Evolutionary conservation across 64 coral and sea anemone genomes (phyloP).

Genomic region (Platygyra sinensis): DNA sequence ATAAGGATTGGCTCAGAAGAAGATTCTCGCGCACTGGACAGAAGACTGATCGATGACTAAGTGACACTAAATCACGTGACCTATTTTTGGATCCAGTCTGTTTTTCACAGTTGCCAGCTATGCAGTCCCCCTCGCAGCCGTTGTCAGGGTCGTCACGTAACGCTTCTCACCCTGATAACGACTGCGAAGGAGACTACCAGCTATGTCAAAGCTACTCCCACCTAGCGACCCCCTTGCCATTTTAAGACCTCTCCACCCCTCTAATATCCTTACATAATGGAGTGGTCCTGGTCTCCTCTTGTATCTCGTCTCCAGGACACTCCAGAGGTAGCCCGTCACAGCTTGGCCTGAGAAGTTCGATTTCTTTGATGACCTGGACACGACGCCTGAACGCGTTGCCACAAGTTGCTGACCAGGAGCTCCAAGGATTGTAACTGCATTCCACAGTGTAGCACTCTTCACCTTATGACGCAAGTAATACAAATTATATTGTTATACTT

Average conservation of each 20-base stretch:
- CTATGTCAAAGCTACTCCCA: background rate
- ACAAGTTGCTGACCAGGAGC: constrained; percentile 82
- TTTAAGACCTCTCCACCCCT: background rate
- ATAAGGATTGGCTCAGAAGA: too few species aligned
- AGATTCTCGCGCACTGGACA: too few species aligned
- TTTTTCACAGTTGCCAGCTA: background rate
- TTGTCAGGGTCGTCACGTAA: too few species aligned
- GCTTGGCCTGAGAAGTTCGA: constrained; percentile 45
- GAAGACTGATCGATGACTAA: too few species aligned
- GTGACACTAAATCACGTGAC: too few species aligned
- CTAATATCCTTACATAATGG: constrained; percentile 75
- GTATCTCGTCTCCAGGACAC: constrained; percentile 26
- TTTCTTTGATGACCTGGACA: constrained; percentile 42
- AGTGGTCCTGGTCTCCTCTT: constrained; percentile 62
- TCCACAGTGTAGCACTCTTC: constrained; percentile 75
- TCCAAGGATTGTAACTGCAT: constrained; percentile 79
- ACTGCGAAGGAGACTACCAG: too few species aligned
- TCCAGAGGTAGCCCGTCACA: constrained; percentile 78
- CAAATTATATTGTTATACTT: too few species aligned
- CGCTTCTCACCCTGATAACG: too few species aligned
- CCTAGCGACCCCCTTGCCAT: background rate
- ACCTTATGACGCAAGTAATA: constrained; percentile 33
- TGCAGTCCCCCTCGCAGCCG: too few species aligned
- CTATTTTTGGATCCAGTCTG: too few species aligned
- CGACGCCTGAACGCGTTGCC: constrained; percentile 68